These are phyloP conservation scores for Athripsodes cinereus DNA, from an alignment of 2,888 invertebrate species.

Conservation along the genomic window DNA sequence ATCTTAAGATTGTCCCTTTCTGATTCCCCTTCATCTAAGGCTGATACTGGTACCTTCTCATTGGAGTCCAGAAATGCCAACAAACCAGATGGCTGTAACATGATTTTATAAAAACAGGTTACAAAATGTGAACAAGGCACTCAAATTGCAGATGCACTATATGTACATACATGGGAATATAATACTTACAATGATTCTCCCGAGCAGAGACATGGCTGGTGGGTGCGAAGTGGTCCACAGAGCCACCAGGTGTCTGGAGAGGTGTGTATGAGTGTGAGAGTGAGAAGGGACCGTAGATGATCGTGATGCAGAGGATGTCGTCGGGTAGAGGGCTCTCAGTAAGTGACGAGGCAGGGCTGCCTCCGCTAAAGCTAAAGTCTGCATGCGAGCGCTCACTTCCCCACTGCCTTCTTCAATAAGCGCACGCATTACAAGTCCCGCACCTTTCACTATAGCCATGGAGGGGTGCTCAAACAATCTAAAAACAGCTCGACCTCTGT, in stretches of 20 bases:
- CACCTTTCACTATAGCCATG: constrained; percentile 96
- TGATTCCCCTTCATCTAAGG: constrained; percentile 62
- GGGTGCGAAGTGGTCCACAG: constrained; percentile 95
- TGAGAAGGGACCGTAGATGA: not conserved
- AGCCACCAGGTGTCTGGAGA: constrained; percentile 86
- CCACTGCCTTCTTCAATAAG: constrained; percentile 95
- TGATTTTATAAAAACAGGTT: too few species aligned
- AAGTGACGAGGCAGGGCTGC: constrained; percentile 93
- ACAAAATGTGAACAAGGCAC: too few species aligned
- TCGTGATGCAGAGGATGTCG: constrained; percentile 71
- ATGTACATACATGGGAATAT: not conserved
- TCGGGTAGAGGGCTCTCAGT: constrained; percentile 83
- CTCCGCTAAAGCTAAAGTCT: constrained; percentile 90
- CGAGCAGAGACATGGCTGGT: constrained; percentile 79
- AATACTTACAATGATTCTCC: constrained; percentile 72
- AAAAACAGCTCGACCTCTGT: constrained; percentile 84
- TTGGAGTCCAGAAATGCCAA: constrained; percentile 82
- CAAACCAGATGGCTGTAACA: constrained; percentile 79
- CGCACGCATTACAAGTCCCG: constrained; percentile 94
- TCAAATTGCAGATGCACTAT: not conserved
- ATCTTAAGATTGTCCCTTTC: constrained; percentile 92
- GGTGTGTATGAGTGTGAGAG: constrained; percentile 46
- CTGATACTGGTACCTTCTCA: constrained; percentile 73
- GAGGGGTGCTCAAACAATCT: constrained; percentile 95
- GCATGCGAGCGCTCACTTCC: constrained; percentile 91